These are phyloP conservation scores for Syndactyla subalaris DNA, from an alignment of 2,797 vertebrate species.

Conservation along the genomic window DNA sequence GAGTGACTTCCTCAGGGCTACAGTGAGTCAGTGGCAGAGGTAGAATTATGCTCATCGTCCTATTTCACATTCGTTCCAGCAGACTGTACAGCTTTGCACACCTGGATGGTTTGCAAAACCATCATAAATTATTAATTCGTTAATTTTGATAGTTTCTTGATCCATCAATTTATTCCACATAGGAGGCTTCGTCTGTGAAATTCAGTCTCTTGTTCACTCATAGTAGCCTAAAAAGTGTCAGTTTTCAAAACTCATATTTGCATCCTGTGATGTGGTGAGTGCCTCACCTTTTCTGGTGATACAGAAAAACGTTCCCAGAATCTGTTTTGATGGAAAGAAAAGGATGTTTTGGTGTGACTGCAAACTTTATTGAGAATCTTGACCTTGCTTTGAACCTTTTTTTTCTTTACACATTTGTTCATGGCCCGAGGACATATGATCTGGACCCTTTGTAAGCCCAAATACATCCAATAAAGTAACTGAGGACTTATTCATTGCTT, in stretches of 20 bases:
- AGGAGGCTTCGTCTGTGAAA: not conserved
- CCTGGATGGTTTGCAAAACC: not conserved
- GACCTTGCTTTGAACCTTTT: not conserved
- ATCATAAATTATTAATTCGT: not conserved
- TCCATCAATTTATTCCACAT: not conserved
- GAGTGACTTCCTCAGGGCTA: slow-evolving; percentile 30
- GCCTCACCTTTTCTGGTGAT: not conserved
- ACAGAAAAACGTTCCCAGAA: not conserved
- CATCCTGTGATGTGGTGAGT: not conserved
- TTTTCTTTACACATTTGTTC: not conserved
- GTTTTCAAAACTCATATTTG: not conserved
- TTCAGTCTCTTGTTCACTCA: not conserved
- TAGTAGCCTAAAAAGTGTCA: not conserved
- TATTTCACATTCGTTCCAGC: not conserved
- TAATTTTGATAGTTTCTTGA: not conserved
- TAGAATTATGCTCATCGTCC: not conserved
- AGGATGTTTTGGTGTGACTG: not conserved
- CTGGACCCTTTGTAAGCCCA: not conserved
- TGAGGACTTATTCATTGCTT: not conserved
- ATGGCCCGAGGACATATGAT: not conserved
- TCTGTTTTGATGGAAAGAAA: not conserved
- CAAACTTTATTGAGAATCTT: not conserved
- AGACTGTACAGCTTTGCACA: not conserved
- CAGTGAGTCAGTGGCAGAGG: slow-evolving; percentile 27
- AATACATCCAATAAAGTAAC: not conserved